A percentile compares a stretch with the other conserved stretches of the same genome.
Conservation (phyloP, 2,113 vertebrate genomes). For the Antennarius striatus region DNA sequence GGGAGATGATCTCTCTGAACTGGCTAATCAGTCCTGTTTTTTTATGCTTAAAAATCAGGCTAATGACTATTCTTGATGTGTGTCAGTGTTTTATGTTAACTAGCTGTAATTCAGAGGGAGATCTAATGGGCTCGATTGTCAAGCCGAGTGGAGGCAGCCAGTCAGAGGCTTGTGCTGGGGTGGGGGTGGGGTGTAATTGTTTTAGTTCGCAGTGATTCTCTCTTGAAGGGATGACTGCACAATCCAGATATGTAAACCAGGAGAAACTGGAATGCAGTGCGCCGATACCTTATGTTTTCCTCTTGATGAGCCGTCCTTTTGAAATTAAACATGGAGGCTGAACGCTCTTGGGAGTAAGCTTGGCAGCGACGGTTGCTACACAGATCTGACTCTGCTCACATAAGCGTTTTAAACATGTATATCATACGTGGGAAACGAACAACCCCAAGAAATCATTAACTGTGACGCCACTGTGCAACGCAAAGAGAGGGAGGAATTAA, state of each 20-base stretch:
- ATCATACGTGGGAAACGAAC: slow-evolving; percentile 47
- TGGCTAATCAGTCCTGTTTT: slow-evolving; percentile 72
- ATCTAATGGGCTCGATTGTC: slow-evolving; percentile 73
- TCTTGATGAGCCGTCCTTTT: slow-evolving; percentile 51
- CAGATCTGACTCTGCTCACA: slow-evolving; percentile 41
- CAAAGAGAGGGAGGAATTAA: slow-evolving; percentile 48
- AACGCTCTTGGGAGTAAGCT: slow-evolving; percentile 21
- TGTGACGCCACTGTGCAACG: slow-evolving; percentile 45
- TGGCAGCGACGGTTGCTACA: slow-evolving; percentile 30
- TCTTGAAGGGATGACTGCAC: slow-evolving; percentile 68
- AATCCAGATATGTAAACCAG: slow-evolving; percentile 74
- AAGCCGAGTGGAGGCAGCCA: slow-evolving; percentile 58
- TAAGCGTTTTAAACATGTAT: slow-evolving; percentile 55
- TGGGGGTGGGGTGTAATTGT: slow-evolving; percentile 67
- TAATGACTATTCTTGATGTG: slow-evolving; percentile 72
- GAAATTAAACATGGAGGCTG: slow-evolving; percentile 40
- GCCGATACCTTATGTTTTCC: slow-evolving; percentile 59
- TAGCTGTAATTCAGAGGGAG: slow-evolving; percentile 67
- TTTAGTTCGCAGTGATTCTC: slow-evolving; percentile 72
- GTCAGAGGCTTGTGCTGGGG: slow-evolving; percentile 59
- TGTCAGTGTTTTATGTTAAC: slow-evolving; percentile 71
- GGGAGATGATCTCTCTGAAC: slow-evolving; percentile 80
- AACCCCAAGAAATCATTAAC: slow-evolving; percentile 67
- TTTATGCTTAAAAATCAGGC: slow-evolving; percentile 70
- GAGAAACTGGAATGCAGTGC: slow-evolving; percentile 52